Evolutionary conservation across 2,797 vertebrate genomes (phyloP), one percentile per base, ranked within the genome.

Genomic region (Danio jaintianensis): DNA sequence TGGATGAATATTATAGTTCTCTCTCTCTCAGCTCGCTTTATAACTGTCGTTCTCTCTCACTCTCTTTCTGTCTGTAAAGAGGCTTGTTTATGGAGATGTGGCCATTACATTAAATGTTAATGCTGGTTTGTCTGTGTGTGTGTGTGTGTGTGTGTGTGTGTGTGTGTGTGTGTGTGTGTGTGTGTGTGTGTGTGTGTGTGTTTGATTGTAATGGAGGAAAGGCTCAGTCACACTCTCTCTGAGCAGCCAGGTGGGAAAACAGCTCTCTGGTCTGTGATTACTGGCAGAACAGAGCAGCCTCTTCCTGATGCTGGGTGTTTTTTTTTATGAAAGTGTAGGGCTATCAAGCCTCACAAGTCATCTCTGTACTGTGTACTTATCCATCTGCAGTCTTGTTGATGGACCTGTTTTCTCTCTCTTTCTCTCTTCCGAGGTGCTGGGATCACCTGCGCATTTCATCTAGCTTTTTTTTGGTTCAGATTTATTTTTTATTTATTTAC

Each of bases 61-160:
- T 74, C 59, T 69, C 53, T 9, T 70, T 63, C 58, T 79, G 85
- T 63, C 58, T 79, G 85, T 96, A 96, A 95, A 95, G 91, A 91
- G 94, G 93, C 92, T 91, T 97, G 97, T 97, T 98, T 98, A 96
- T 95, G 94, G 94, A 95, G 94, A 93, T 88, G 84, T 87, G 93
- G 92, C 93, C 95, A 94, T 96, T 95, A 88, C 95, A 94, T 96
- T 94, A 96, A 92, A 92, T 93, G 94, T 95, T 92, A 92, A 95
- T 96, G 96, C 96, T 93, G 95, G 61, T 67, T 74, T 82, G 71
- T 72, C 59, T 66, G 75, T 29, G 47, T 56, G 56, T 18, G 87
- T 85, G 40, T 62, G 29, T 12, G 59, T 45, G 53, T 45, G n/a
- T n/a, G n/a, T n/a, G n/a, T n/a, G n/a, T n/a, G n/a, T n/a, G n/a